A percentile compares a stretch with the other conserved stretches of the same genome.
phyloP scores from a whole-genome alignment of 2,797 vertebrate species.

The Distichodus sexfasciatus region DNA sequence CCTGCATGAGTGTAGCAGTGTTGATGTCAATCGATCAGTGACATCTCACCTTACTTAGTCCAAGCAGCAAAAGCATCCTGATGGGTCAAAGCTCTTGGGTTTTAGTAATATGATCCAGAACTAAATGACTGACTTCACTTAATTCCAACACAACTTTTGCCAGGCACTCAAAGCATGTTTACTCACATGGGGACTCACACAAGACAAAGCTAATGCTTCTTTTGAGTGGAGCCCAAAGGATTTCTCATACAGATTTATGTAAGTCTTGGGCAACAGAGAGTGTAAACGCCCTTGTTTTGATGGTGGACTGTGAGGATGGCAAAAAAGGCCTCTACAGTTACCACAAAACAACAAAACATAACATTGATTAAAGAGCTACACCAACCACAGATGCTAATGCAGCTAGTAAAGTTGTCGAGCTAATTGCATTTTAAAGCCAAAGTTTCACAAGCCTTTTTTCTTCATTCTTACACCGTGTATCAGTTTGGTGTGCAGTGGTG shows the following conservation, averaged over 20 bases:
- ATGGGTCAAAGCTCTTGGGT: background rate
- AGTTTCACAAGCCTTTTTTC: too few species aligned
- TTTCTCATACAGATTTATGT: background rate
- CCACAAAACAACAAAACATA: background rate
- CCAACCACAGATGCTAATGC: too few species aligned
- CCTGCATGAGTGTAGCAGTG: conserved; percentile 2
- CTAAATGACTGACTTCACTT: too few species aligned
- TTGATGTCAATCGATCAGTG: background rate
- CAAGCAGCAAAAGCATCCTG: background rate
- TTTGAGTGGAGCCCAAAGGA: background rate
- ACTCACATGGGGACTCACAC: background rate
- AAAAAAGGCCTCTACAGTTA: background rate
- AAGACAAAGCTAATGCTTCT: background rate
- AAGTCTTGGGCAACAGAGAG: background rate
- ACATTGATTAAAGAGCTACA: too few species aligned
- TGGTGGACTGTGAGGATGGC: background rate
- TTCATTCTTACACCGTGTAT: background rate
- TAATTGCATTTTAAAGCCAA: too few species aligned
- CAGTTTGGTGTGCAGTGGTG: background rate
- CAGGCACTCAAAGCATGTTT: background rate
- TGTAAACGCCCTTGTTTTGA: background rate
- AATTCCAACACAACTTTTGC: background rate
- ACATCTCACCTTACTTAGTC: background rate
- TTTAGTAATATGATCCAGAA: background rate
- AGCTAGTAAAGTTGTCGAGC: too few species aligned